Evolutionary conservation across 1,140 invertebrate genomes (phyloP), one percentile per base, ranked within the genome.

Genomic region (Neotoxoptera formosana): DNA sequence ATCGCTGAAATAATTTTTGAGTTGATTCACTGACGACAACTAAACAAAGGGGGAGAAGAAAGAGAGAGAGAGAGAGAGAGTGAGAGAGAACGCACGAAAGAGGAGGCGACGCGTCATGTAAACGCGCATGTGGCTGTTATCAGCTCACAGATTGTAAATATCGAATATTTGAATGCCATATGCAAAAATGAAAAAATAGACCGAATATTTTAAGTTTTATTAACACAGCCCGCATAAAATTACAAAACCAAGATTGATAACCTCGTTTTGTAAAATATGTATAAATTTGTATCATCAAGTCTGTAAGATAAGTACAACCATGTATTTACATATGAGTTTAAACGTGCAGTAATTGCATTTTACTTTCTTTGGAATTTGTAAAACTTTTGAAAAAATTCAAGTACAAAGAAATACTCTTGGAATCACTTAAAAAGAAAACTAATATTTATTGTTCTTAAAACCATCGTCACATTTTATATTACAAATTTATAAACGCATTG

Each of bases 81-180:
- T 4, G 41, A 48, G 86, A 7, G 6, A 30, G 14, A 47, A 7
- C 3, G 34, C 30, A 48, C 17, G 30, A 36, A 53, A 56, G 48
- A 36, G 11, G 51, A 53, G 51, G 3, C n/a, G 11, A 41, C 21
- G 20, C 21, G 20, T 41, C 8, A 89, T 56, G 25, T 53, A 53
- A 36, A 23, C 51, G 51, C 51, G 51, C 89, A 90, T 90, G 53
- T 90, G 89, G 89, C 53, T 25, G 56, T 90, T 90, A 67, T 90
- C 89, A 90, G 25, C 25, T 25, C 25, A n/a, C 36, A 67, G 89
- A 90, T 90, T 60, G 89, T 67, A 90, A 90, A 90, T 90, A 90
- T 90, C 36, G 56, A 45, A 67, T 60, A 60, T 90, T 67, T 14
- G 17, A 20, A 25, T 25, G 89, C 56, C 53, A 67, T 25, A 89